Conservation (phyloP, 2,888 invertebrate species). For the Zygogramma bicolorata region DNA sequence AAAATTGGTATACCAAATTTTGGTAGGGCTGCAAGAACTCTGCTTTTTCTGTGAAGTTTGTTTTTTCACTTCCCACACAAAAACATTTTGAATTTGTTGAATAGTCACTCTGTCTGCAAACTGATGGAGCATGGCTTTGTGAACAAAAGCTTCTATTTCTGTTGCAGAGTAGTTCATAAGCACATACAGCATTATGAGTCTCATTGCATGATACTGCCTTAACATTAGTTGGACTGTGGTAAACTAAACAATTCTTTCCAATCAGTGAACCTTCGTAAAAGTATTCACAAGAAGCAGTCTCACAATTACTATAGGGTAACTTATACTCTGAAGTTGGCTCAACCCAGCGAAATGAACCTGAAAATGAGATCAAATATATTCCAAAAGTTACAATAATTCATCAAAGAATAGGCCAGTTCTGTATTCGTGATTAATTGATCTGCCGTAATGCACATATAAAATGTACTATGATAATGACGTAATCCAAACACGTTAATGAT, state of each 20-base stretch:
- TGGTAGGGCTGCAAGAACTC: constrained; percentile 53
- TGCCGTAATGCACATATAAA: no score
- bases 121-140: constrained; percentile 28
- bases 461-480: no score
- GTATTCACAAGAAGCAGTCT: constrained; percentile 26
- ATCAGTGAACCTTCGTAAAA: constrained; percentile 31
- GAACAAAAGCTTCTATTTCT: constrained; percentile 44
- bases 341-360: constrained; percentile 47
- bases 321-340: constrained; percentile 45
- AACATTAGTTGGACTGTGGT: constrained; percentile 42
- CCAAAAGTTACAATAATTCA: not conserved
- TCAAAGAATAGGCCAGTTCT: no score
- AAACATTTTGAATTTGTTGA: constrained; percentile 50
- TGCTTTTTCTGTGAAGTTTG: constrained; percentile 29
- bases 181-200: constrained; percentile 48
- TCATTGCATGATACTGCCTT: constrained; percentile 51
- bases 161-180: constrained; percentile 42
- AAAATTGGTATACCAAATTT: constrained; percentile 45
- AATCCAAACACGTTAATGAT: no score
- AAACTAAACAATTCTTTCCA: constrained; percentile 52
- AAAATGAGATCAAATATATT: not conserved
- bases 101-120: constrained; percentile 50
- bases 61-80: constrained; percentile 38
- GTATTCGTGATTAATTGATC: no score
- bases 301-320: constrained; percentile 33